Evolutionary conservation across 2,888 invertebrate species (phyloP), one percentile per base, ranked within the genome.

Genomic region (Sarcophaga variegata): DNA sequence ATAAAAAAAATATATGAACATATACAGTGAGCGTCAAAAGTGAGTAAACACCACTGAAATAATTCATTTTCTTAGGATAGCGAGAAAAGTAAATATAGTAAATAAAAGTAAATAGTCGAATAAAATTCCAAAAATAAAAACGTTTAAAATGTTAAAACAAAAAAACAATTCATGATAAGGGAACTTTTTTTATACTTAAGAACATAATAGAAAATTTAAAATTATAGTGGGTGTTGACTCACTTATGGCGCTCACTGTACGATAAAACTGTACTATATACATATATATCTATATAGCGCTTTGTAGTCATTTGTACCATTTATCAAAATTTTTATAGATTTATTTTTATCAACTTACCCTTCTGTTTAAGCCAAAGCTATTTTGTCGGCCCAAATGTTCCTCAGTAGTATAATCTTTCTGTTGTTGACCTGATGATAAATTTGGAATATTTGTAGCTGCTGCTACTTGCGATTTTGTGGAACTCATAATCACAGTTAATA

Each of bases 381-480:
- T 93, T 89, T 93, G 93, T 84, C 93, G 92, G 83, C 90, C 91
- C 88, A 93, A 90, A 49, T 90, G 81, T 82, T 92, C 93, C 88
- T 93, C 93, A 84, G 90, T 90, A 88, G 89, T 87, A 89, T 89
- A 90, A 64, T 91, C 91, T 88, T 91, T 91, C 89, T 91, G 90
- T 78, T 90, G 89, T 45, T 86, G 86, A 78, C 83, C 81, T 79
- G 88, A 77, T 88, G 90, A 90, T 91, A 92, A 90, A 90, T 90
- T 92, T 92, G 93, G 91, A 91, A 92, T 91, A 92, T 91, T 93
- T 91, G 93, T 91, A 92, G 93, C 93, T 89, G 93, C 91, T 89
- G 93, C 93, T 90, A 93, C 91, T 92, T 93, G 93, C 89, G 93
- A 92, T 91, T 93, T 93, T 89, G 92, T 92, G 91, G 93, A 93